Percentiles rank a stretch among this genome's conserved stretches.
Evolutionary conservation across 2,888 invertebrate genomes (phyloP).

Genomic region (Apotomis capreana): DNA sequence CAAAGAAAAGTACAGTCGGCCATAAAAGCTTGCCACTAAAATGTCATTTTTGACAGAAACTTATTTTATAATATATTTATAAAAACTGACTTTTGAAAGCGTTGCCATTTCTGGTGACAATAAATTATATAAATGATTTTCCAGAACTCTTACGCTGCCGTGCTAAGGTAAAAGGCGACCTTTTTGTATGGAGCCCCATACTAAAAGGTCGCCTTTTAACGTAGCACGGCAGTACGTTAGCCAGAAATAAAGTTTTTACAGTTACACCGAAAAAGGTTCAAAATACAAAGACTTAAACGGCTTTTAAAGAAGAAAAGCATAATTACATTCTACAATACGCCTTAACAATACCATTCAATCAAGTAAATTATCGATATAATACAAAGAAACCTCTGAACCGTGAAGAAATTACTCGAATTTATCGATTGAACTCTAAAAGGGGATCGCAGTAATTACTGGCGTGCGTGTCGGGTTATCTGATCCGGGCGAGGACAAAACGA

Average conservation of each 20-base stretch:
- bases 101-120: too few species aligned
- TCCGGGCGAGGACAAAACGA: slow-evolving; percentile 42
- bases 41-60: too few species aligned
- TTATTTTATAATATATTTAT: too few species aligned
- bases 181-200: too few species aligned
- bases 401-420: slow-evolving; percentile 45
- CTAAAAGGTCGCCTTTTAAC: too few species aligned
- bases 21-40: too few species aligned
- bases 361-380: slow-evolving; percentile 27
- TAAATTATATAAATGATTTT: too few species aligned
- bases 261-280: not conserved
- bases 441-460: slow-evolving; percentile 57
- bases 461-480: slow-evolving; percentile 48
- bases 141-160: too few species aligned
- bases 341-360: slow-evolving; percentile 29
- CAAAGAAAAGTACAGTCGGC: too few species aligned
- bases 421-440: slow-evolving; percentile 54
- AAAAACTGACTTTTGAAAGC: too few species aligned
- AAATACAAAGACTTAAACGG: slow-evolving; percentile 8
- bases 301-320: slow-evolving; percentile 26
- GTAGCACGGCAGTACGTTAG: too few species aligned
- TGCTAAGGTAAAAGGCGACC: too few species aligned
- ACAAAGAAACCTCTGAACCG: slow-evolving; percentile 39
- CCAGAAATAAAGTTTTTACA: not conserved
- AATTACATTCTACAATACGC: slow-evolving; percentile 25